phyloP scores from a whole-genome alignment of 2,888 invertebrate genomes.

The Tortricodes alternella region DNA sequence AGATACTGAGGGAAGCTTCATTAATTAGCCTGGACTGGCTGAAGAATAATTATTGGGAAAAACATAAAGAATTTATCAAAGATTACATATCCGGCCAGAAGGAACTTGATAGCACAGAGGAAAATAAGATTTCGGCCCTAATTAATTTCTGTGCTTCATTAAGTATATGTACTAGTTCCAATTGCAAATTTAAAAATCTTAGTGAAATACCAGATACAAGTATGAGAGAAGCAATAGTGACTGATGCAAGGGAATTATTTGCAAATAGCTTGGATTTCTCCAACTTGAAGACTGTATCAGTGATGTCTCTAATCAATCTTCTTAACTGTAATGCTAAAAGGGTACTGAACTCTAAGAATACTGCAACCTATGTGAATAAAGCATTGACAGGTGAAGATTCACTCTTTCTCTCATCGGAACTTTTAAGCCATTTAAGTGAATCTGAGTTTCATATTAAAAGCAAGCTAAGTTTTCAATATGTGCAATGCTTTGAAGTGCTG shows the following conservation, averaged over 20 bases:
- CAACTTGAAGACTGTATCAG: conserved; percentile 57
- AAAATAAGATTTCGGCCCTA: conserved; percentile 54
- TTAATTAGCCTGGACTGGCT: conserved; percentile 87
- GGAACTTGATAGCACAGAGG: conserved; percentile 44
- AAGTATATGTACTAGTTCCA: conserved; percentile 64
- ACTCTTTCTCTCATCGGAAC: conserved; percentile 61
- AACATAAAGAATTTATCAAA: conserved; percentile 74
- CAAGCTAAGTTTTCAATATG: conserved; percentile 52
- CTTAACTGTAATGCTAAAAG: conserved; percentile 54
- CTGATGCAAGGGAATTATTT: conserved; percentile 64
- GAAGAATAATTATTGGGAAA: conserved; percentile 85
- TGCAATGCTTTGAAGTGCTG: conserved; percentile 80
- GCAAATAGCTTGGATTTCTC: conserved; percentile 55
- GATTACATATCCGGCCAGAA: conserved; percentile 64
- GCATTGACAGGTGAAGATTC: conserved; percentile 61
- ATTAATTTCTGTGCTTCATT: conserved; percentile 66
- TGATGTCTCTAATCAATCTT: conserved; percentile 51
- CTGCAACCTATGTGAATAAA: conserved; percentile 47
- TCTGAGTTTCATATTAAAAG: conserved; percentile 46
- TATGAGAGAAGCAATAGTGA: conserved; percentile 62
- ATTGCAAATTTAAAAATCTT: conserved; percentile 62
- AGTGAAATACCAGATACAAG: conserved; percentile 58
- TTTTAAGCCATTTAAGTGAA: conserved; percentile 52
- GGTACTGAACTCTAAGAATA: conserved; percentile 50
- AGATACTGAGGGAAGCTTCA: conserved; percentile 84